Conservation (phyloP, 2,113 vertebrate genomes). For the Romanogobio albipinnatus region DNA sequence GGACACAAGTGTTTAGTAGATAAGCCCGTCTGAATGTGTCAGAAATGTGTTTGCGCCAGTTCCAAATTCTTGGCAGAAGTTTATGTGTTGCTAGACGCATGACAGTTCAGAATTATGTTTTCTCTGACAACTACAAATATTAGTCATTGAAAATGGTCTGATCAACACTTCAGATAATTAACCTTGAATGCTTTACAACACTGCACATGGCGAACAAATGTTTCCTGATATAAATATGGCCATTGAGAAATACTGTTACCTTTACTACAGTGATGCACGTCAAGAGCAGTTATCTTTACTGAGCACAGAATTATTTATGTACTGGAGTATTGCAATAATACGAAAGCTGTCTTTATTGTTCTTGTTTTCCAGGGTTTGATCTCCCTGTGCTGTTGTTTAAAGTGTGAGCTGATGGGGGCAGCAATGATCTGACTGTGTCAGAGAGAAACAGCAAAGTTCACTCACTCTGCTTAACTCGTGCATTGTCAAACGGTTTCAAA, state of each 20-base stretch:
- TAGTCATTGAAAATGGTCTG: conserved; percentile 75
- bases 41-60: conserved; percentile 55
- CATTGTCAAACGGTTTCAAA: neutral
- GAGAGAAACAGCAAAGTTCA: conserved; percentile 7
- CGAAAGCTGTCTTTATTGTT: neutral
- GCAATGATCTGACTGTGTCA: conserved; percentile 56
- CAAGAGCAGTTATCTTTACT: neutral
- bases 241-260: conserved; percentile 34
- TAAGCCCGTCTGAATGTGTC: conserved; percentile 45
- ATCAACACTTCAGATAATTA: conserved; percentile 80
- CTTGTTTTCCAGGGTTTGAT: neutral
- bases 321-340: neutral
- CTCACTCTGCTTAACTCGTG: neutral
- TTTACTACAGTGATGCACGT: neutral
- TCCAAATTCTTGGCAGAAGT: conserved; percentile 72
- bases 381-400: conserved; percentile 61
- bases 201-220: conserved; percentile 66
- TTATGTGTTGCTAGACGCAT: conserved; percentile 78
- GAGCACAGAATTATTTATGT: neutral
- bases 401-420: conserved; percentile 76
- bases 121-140: conserved; percentile 74
- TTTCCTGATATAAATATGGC: conserved; percentile 51
- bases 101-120: conserved; percentile 76
- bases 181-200: conserved; percentile 58
- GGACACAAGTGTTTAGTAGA: conserved; percentile 35